Conservation (phyloP, 2,797 vertebrate species). For the Bothrops alternatus region DNA sequence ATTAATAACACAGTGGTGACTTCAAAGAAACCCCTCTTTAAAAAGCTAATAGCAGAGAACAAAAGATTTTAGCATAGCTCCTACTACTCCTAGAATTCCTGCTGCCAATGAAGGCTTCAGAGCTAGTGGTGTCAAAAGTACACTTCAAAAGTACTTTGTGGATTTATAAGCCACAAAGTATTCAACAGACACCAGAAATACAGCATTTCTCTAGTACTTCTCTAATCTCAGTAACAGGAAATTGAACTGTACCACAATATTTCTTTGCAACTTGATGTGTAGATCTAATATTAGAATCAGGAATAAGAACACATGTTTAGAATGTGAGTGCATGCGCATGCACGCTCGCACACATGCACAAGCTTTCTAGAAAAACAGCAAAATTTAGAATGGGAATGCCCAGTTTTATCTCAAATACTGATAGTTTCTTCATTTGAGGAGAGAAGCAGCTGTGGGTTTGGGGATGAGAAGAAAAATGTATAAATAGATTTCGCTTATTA, state of each 20-base stretch:
- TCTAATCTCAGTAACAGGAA: neutral
- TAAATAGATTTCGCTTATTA: conserved; percentile 1
- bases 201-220: neutral
- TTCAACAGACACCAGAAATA: neutral
- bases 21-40: conserved; percentile 34
- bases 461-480: neutral
- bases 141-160: neutral
- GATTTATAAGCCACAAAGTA: neutral
- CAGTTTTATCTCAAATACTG: neutral
- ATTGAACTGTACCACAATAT: neutral
- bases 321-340: neutral
- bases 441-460: neutral
- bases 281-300: neutral
- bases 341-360: neutral
- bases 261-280: neutral
- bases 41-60: conserved; percentile 34
- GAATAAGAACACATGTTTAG: neutral
- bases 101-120: neutral
- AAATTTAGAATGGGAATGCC: neutral
- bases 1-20: neutral
- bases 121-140: neutral
- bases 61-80: neutral
- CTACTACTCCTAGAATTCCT: neutral
- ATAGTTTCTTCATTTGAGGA: neutral
- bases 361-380: neutral